phyloP scores from a whole-genome alignment of 1,140 invertebrate species.

The Chionoecetes opilio region DNA sequence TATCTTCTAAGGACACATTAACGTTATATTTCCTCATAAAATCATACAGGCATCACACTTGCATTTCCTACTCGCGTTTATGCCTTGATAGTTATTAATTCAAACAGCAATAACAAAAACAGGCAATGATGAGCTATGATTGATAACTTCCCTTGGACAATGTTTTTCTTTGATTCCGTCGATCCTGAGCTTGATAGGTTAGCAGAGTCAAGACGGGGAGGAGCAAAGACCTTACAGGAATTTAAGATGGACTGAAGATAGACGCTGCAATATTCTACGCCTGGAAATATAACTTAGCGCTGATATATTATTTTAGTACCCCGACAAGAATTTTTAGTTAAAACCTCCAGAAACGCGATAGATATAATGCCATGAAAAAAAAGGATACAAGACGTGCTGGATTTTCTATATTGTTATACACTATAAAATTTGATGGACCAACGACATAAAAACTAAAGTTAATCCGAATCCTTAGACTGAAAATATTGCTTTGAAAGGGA shows the following conservation, averaged over 20 bases:
- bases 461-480: neutral
- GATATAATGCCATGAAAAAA: neutral
- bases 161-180: no score
- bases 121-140: no score
- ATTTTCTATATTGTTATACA: neutral
- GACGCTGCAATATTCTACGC: neutral
- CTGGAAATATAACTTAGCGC: neutral
- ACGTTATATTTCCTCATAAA: no score
- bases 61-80: no score
- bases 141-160: no score
- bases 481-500: neutral
- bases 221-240: neutral
- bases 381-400: neutral
- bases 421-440: slow-evolving; percentile 1
- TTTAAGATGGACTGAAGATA: neutral
- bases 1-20: no score
- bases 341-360: neutral
- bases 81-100: no score
- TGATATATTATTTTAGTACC: neutral
- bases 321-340: neutral
- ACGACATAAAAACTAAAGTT: neutral
- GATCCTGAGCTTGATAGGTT: neutral
- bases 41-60: no score
- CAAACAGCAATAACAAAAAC: no score
- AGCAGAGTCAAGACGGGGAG: neutral